Percentiles rank a stretch among this genome's conserved stretches.
These are phyloP conservation scores for Neoarius graeffei DNA, from an alignment of 2,113 vertebrate species.

Conservation along the genomic window DNA sequence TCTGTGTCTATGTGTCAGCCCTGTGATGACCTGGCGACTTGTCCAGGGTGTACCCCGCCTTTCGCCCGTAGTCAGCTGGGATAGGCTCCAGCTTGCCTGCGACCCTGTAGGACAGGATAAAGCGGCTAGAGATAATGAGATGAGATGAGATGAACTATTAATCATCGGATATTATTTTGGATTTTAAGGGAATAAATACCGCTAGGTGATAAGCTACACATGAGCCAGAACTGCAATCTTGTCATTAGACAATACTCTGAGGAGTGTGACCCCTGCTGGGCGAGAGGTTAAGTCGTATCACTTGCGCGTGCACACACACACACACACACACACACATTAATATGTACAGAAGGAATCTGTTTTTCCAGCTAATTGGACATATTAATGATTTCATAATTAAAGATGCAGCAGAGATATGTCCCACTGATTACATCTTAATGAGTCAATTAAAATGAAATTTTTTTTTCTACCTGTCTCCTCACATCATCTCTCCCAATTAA, in stretches of 20 bases:
- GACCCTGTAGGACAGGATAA: too few species aligned
- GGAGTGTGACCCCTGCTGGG: background rate
- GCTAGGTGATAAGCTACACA: background rate
- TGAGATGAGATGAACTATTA: too few species aligned
- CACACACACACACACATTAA: background rate
- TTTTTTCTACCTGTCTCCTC: background rate
- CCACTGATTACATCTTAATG: constrained; percentile 1
- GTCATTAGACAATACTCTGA: background rate
- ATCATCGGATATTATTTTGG: background rate
- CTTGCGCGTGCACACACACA: background rate
- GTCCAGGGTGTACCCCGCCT: too few species aligned
- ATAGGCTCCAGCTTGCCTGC: too few species aligned
- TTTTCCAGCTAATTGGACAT: background rate
- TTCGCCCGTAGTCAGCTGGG: too few species aligned
- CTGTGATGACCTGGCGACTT: too few species aligned
- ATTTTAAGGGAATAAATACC: background rate
- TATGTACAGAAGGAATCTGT: constrained; percentile 1
- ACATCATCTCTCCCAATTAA: background rate
- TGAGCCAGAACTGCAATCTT: background rate
- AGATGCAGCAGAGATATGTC: background rate
- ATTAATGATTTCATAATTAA: constrained; percentile 5
- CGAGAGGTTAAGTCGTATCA: background rate
- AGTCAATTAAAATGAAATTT: background rate
- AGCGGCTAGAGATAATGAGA: too few species aligned
- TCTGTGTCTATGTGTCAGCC: too few species aligned